phyloP scores from a whole-genome alignment of 2,113 vertebrate species.

The Odocoileus hemionus region DNA sequence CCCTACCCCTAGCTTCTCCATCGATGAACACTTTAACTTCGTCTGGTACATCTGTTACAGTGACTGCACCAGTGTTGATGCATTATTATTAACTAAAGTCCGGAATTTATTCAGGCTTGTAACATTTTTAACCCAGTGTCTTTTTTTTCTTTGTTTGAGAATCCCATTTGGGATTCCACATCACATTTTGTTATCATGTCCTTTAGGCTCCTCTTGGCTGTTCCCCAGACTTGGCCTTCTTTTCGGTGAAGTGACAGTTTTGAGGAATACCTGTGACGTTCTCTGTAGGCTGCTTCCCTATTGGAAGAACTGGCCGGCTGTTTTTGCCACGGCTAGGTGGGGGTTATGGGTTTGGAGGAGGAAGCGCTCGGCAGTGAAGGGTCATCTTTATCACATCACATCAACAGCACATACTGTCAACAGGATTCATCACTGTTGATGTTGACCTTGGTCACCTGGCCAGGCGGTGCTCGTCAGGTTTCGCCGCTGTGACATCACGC shows the following conservation, averaged over 20 bases:
- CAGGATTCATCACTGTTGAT: rapidly evolving
- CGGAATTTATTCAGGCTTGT: rapidly evolving
- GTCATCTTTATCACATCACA: neutral
- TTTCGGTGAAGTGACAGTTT: neutral
- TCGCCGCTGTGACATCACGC: rapidly evolving
- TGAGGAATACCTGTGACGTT: rapidly evolving
- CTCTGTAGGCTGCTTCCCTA: neutral
- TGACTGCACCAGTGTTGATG: rapidly evolving
- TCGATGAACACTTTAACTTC: rapidly evolving
- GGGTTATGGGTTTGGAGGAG: neutral
- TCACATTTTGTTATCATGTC: rapidly evolving
- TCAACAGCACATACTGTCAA: neutral
- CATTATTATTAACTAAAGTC: rapidly evolving
- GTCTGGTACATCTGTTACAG: rapidly evolving
- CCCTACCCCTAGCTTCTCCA: rapidly evolving
- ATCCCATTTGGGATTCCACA: neutral
- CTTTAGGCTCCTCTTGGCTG: neutral
- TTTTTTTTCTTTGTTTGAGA: neutral
- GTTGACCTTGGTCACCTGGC: neutral
- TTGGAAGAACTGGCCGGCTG: neutral
- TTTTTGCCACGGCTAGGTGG: neutral
- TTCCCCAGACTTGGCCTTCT: neutral
- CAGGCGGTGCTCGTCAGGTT: too few relatives aligned
- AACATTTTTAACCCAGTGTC: neutral
- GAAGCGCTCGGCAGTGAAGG: neutral